phyloP scores from a whole-genome alignment of 2,113 vertebrate species.

The Nibea albiflora region DNA sequence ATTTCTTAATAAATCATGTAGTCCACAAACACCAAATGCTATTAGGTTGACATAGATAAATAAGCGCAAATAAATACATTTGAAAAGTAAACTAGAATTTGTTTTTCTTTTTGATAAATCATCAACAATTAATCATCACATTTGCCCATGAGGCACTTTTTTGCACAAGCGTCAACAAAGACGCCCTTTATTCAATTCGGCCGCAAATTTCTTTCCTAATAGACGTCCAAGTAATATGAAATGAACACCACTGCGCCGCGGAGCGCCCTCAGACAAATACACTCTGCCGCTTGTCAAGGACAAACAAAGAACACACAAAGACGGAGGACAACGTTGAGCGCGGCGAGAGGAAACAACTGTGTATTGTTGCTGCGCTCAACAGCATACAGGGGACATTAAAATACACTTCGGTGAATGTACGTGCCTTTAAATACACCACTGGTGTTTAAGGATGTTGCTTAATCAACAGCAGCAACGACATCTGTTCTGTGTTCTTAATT shows the following conservation, averaged over 20 bases:
- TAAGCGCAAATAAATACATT: neutral
- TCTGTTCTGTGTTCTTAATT: constrained; percentile 32
- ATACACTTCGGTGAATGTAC: constrained; percentile 31
- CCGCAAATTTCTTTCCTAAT: constrained; percentile 18
- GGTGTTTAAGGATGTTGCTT: constrained; percentile 13
- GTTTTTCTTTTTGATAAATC: neutral
- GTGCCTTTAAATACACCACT: constrained; percentile 21
- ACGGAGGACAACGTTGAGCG: constrained; percentile 39
- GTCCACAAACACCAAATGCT: neutral
- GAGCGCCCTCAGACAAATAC: constrained; percentile 42
- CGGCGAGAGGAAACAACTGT: constrained; percentile 4
- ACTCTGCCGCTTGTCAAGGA: constrained; percentile 58
- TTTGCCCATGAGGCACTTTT: neutral
- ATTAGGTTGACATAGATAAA: neutral
- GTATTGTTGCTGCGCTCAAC: neutral
- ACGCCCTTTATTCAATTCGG: neutral
- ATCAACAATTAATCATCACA: neutral
- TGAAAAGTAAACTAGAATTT: neutral
- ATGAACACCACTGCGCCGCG: constrained; percentile 20
- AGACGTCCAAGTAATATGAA: constrained; percentile 19
- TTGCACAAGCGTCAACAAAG: neutral
- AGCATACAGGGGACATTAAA: constrained; percentile 11
- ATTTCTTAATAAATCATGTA: neutral
- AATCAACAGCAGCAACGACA: constrained; percentile 15
- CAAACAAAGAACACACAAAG: constrained; percentile 56